These are phyloP conservation scores for Lycocorax pyrrhopterus DNA, from an alignment of 2,113 vertebrate genomes.

Conservation along the genomic window DNA sequence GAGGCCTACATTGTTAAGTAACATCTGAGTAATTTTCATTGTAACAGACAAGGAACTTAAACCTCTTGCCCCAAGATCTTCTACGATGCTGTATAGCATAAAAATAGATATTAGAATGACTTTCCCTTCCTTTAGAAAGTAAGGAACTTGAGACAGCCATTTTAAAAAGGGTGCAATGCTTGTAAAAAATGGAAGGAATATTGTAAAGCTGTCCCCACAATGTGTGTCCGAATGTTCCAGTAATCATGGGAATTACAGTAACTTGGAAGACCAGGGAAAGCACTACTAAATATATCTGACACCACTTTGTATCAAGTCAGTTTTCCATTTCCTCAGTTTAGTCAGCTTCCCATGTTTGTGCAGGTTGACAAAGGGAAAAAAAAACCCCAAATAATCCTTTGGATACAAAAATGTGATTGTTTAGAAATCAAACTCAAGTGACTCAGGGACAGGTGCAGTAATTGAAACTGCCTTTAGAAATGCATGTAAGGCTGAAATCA, in stretches of 20 bases:
- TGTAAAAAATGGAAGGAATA: neutral
- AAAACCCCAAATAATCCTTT: neutral
- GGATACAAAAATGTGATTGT: neutral
- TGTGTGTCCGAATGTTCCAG: neutral
- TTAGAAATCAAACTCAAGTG: neutral
- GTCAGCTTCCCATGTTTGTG: conserved; percentile 55
- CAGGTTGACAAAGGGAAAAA: neutral
- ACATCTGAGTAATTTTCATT: neutral
- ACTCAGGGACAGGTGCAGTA: neutral
- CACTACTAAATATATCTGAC: neutral
- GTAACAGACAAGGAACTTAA: neutral
- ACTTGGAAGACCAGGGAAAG: neutral
- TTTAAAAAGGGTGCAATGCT: neutral
- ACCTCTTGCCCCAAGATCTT: neutral
- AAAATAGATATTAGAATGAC: neutral
- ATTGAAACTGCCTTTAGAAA: neutral
- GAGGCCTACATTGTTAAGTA: neutral
- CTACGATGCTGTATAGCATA: neutral
- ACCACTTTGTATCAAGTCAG: neutral
- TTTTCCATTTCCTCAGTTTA: conserved; percentile 48
- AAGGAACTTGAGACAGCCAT: neutral
- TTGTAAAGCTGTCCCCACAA: neutral
- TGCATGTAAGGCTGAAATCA: neutral
- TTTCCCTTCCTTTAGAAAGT: neutral
- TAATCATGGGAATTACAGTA: neutral